Evolutionary conservation across 2,888 invertebrate species (phyloP).

Genomic region (Blera fallax): DNA sequence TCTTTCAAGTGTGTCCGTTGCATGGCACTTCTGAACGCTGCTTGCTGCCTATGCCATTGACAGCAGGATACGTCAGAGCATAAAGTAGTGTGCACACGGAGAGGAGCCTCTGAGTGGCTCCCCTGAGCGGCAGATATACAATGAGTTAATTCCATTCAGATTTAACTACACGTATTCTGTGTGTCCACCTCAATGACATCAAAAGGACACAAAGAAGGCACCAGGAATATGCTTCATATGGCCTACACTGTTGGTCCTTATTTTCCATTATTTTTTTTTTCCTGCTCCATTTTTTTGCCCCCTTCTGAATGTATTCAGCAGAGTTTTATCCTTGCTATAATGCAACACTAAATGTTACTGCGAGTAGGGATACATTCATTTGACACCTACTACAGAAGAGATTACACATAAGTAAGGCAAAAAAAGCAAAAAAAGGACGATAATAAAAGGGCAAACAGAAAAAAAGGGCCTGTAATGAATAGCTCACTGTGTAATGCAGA

Average conservation of each 20-base stretch:
- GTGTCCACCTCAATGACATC: conserved; percentile 37
- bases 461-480: conserved; percentile 65
- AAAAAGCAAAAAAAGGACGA: conserved; percentile 7
- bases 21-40: neutral
- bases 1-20: neutral
- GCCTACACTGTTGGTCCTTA: neutral
- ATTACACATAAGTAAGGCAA: conserved; percentile 44
- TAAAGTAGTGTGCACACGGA: neutral
- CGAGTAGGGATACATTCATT: conserved; percentile 29
- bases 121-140: conserved; percentile 25
- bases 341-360: conserved; percentile 54
- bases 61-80: conserved; percentile 10
- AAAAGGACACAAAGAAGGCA: conserved; percentile 59
- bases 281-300: conserved; percentile 44
- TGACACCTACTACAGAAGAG: conserved; percentile 65
- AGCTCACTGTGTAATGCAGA: conserved; percentile 67
- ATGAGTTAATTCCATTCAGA: conserved; percentile 59
- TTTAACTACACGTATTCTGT: conserved; percentile 51
- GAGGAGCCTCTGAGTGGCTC: conserved; percentile 7
- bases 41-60: conserved; percentile 27
- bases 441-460: conserved; percentile 26
- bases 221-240: conserved; percentile 12
- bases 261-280: neutral
- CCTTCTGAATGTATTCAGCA: conserved; percentile 7
- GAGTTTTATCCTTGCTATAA: conserved; percentile 54